phyloP scores from a whole-genome alignment of 2,113 vertebrate genomes.

The Pholis gunnellus region DNA sequence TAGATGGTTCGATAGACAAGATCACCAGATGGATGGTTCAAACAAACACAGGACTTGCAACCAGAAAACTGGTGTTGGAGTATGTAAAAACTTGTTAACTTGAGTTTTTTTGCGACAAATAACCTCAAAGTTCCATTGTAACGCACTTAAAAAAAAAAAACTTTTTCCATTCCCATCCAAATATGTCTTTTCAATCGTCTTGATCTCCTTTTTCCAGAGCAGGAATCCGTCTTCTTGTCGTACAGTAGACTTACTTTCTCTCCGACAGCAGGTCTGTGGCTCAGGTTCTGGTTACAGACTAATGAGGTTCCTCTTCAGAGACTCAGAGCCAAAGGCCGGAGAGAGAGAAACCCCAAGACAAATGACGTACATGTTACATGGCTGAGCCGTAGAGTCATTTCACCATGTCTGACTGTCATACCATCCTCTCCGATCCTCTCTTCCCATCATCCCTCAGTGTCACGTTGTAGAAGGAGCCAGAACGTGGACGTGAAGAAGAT shows the following conservation, averaged over 20 bases:
- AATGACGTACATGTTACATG: slow-evolving; percentile 32
- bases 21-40: too few relatives aligned
- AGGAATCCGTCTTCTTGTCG: not conserved
- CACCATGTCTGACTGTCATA: slow-evolving; percentile 49
- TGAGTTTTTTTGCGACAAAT: not conserved
- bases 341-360: slow-evolving; percentile 18
- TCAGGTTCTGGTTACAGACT: slow-evolving; percentile 48
- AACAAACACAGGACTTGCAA: too few relatives aligned
- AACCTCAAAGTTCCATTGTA: not conserved
- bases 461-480: slow-evolving; percentile 27
- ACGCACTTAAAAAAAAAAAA: too few relatives aligned
- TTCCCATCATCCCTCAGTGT: slow-evolving; percentile 67
- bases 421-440: slow-evolving; percentile 29
- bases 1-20: too few relatives aligned
- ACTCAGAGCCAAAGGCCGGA: not conserved
- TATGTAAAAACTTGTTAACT: too few relatives aligned
- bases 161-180: not conserved
- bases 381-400: slow-evolving; percentile 21
- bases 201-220: not conserved
- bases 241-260: slow-evolving; percentile 6
- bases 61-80: too few relatives aligned
- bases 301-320: slow-evolving; percentile 24
- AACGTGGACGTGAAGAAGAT: slow-evolving; percentile 53
- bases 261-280: not conserved
- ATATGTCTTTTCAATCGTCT: not conserved